Base-by-base conservation (phyloP, 2,113 vertebrate species). In the Alouatta palliata region DNA sequence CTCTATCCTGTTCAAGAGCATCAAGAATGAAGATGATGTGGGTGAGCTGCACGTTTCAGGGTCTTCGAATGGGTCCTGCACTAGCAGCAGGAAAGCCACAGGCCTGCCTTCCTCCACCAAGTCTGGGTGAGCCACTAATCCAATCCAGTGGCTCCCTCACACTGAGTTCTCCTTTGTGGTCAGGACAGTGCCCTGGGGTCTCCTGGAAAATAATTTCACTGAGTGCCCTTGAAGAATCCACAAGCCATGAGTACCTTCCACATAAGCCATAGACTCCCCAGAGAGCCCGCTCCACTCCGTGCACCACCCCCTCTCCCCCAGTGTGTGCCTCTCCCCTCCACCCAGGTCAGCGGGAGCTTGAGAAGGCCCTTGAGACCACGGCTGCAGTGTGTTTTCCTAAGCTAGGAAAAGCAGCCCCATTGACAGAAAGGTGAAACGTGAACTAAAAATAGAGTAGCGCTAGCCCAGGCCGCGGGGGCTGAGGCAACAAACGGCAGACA, bases 391-490 rank as follows among this genome's bases (percentile, higher is more conserved):
- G 91, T 81, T 87, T 97, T 92, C 76, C 88, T 92, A 90, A 6
- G 88, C 88, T 92, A 85, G 75, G 85, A 97, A 94, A 86, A 91
- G 83, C 90, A 58, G 45, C 30, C 64, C 61, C 85, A 19, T 54
- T 76, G 93, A 96, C 91, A 84, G 87, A 97, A 96, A 95, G 96
- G 90, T 94, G 96, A 97, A 91, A 90, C 68, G 70, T 77, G 93
- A 97, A 79, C 96, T 92, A 95, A 97, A 97, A 96, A 97, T 92
- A 97, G 96, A 73, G 54, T 4, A 14, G 11, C 0, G 0, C 25
- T 45, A 45, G 52, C 85, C 66, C 61, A 20, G 79, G 84, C 84
- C 40, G 0, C 2, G 6, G n/a, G 73, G 83, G 64, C n/a, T 13
- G 21, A 49, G 64, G 79, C 88, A 30, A 68, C 45, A 21, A 49